Conservation (phyloP, 2,113 vertebrate genomes). For the Genyomyrus donnyi region DNA sequence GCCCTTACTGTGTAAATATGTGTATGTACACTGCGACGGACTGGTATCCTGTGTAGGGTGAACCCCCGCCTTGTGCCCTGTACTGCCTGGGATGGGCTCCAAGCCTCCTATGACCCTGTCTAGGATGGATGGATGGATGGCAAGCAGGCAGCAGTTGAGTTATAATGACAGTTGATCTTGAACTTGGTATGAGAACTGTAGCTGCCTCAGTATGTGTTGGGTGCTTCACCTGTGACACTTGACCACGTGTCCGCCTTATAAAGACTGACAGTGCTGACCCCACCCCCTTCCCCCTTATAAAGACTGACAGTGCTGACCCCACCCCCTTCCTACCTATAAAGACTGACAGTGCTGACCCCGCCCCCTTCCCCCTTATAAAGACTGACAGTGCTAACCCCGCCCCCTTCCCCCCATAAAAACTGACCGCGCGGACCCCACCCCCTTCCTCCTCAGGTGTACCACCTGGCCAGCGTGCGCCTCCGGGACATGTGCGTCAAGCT, state of each 20-base stretch:
- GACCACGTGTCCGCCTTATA: too few relatives aligned
- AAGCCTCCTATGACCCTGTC: background rate
- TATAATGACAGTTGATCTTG: background rate
- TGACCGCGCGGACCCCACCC: background rate
- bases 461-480: constrained; percentile 86
- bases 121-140: background rate
- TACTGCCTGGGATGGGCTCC: background rate
- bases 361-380: too few relatives aligned
- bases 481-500: constrained; percentile 82
- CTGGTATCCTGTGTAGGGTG: background rate
- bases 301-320: too few relatives aligned
- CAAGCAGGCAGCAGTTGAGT: background rate
- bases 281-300: background rate
- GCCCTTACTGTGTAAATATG: background rate
- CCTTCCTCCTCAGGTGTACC: constrained; percentile 73
- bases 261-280: background rate
- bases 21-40: background rate
- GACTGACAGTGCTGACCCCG: too few relatives aligned
- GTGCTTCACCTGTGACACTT: background rate
- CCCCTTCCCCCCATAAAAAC: background rate
- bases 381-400: background rate
- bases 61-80: background rate
- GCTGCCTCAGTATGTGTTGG: background rate
- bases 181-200: background rate
- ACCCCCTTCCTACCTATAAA: background rate